Evolutionary conservation across 2,113 vertebrate species (phyloP).

Genomic region (Centropus bengalensis): DNA sequence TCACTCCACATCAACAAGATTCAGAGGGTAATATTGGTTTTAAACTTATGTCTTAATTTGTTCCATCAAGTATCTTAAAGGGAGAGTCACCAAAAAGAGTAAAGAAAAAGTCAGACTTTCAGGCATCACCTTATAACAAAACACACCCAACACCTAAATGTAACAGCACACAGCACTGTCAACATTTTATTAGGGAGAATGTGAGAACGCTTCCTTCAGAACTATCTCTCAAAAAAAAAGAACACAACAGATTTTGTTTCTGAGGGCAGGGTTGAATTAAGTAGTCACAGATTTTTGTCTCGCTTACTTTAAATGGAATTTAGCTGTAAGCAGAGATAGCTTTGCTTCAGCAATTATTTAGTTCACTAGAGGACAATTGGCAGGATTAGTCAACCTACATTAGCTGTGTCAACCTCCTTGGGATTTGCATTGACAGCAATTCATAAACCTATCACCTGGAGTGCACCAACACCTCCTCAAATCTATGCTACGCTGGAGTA

Average conservation of each 20-base stretch:
- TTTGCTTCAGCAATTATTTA: slow-evolving; percentile 31
- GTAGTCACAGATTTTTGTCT: background rate
- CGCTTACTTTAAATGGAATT: slow-evolving; percentile 31
- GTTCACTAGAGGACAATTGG: slow-evolving; percentile 31
- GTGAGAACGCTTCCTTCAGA: background rate
- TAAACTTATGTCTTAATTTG: no score
- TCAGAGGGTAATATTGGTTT: no score
- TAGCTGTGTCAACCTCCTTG: slow-evolving; percentile 38
- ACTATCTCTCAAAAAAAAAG: background rate
- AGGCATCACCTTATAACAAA: background rate
- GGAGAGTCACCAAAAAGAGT: no score
- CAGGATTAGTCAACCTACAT: slow-evolving; percentile 12
- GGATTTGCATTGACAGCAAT: slow-evolving; percentile 23
- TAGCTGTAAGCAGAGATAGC: slow-evolving; percentile 31
- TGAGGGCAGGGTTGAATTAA: background rate
- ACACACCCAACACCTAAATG: background rate
- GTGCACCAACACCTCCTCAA: background rate
- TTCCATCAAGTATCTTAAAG: no score
- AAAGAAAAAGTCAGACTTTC: background rate
- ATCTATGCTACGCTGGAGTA: background rate
- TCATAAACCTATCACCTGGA: slow-evolving; percentile 17
- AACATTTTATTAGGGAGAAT: background rate
- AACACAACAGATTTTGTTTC: background rate
- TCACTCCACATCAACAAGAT: no score
- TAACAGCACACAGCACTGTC: background rate